Conservation (phyloP, 1,140 invertebrate genomes). For the Dinoponera quadriceps region DNA sequence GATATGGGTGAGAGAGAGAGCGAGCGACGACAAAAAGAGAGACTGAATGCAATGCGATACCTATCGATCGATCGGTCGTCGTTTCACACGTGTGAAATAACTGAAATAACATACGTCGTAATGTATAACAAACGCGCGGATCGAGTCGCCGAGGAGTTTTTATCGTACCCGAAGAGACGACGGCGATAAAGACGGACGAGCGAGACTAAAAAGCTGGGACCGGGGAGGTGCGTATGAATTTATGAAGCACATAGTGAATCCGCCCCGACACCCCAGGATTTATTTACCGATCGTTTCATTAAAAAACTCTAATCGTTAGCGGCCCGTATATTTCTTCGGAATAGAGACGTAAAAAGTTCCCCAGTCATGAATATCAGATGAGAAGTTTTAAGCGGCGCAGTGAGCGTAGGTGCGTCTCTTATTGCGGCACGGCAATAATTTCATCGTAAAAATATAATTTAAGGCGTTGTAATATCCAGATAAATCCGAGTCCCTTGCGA, state of each 20-base stretch:
- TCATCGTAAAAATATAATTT: conserved; percentile 1
- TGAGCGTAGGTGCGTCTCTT: not conserved
- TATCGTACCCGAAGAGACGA: not conserved
- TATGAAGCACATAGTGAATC: not conserved
- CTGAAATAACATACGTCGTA: conserved; percentile 65
- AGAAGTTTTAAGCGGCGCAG: conserved; percentile 5
- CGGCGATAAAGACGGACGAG: not conserved
- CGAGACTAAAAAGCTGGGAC: not conserved
- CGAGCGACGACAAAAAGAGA: not conserved
- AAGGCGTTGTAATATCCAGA: not conserved
- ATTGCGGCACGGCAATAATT: not conserved
- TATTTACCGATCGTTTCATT: conserved; percentile 10
- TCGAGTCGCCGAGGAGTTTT: not conserved
- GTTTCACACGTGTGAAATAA: conserved; percentile 74
- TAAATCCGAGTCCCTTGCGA: conserved; percentile 13
- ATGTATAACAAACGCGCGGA: not conserved
- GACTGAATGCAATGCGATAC: conserved; percentile 64
- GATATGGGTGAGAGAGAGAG: conserved; percentile 13
- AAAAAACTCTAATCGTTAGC: conserved; percentile 12
- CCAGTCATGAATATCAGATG: conserved; percentile 24
- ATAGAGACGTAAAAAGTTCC: conserved; percentile 20
- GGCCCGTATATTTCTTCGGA: not conserved
- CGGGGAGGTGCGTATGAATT: not conserved
- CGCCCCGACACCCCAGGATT: not conserved
- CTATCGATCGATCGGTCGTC: conserved; percentile 75